A percentile compares a stretch with the other conserved stretches of the same genome.
Evolutionary conservation across 2,888 invertebrate species (phyloP).

Genomic region (Hypena proboscidalis): DNA sequence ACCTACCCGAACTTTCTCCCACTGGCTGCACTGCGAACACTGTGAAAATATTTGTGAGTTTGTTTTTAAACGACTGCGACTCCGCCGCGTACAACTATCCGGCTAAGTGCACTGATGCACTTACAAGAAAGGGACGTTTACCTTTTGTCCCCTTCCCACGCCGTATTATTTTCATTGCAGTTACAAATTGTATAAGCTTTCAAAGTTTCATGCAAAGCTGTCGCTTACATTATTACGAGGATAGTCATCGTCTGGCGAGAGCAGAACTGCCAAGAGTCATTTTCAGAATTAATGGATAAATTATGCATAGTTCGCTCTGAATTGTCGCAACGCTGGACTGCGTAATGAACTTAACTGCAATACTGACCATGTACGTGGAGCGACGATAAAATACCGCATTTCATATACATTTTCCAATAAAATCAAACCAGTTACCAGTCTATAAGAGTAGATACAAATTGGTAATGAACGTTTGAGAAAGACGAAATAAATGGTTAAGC

Average conservation of each 20-base stretch:
- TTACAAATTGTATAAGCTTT: slow-evolving; percentile 42
- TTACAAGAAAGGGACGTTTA: slow-evolving; percentile 27
- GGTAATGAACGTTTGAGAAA: slow-evolving; percentile 24
- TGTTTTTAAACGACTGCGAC: slow-evolving; percentile 49
- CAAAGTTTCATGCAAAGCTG: slow-evolving; percentile 64
- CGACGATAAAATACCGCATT: slow-evolving; percentile 59
- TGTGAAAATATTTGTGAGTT: slow-evolving; percentile 56
- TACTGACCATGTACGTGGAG: slow-evolving; percentile 59
- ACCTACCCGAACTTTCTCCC: slow-evolving; percentile 80
- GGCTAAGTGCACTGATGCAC: slow-evolving; percentile 32
- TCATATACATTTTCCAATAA: slow-evolving; percentile 54
- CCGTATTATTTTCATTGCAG: slow-evolving; percentile 36
- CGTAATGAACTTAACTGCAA: slow-evolving; percentile 70
- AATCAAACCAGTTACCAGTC: slow-evolving; percentile 28
- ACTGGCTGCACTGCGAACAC: slow-evolving; percentile 47
- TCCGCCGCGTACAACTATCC: slow-evolving; percentile 24
- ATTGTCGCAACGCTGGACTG: slow-evolving; percentile 74
- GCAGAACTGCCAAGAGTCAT: slow-evolving; percentile 77
- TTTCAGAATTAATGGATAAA: slow-evolving; percentile 80
- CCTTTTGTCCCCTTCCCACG: slow-evolving; percentile 16
- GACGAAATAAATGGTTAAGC: slow-evolving; percentile 29
- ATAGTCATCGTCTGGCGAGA: slow-evolving; percentile 72
- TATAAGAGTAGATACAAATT: slow-evolving; percentile 32
- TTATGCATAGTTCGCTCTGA: slow-evolving; percentile 80
- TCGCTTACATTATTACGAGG: slow-evolving; percentile 64